A percentile compares a stretch with the other conserved stretches of the same genome.
phyloP scores from a whole-genome alignment of 2,888 invertebrate genomes.

The Troides helena region DNA sequence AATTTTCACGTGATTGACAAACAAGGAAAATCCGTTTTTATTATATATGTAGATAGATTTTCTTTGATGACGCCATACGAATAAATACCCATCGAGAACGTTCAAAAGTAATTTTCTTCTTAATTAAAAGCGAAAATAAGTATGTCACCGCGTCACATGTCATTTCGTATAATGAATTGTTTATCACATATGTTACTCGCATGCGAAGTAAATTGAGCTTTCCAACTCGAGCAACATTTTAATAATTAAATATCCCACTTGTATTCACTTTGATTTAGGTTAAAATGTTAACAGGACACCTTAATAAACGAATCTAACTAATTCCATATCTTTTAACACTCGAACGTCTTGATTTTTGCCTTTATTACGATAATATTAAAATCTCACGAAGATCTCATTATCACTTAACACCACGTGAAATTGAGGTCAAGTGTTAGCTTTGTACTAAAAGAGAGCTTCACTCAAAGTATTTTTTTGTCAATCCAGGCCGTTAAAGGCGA shows the following conservation, averaged over 20 bases:
- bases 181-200: slow-evolving; percentile 24
- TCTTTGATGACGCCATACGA: slow-evolving; percentile 1
- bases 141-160: slow-evolving; percentile 19
- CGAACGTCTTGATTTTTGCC: too few species aligned
- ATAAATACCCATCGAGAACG: neutral
- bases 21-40: too few species aligned
- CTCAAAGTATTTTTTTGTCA: too few species aligned
- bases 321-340: too few species aligned
- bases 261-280: neutral
- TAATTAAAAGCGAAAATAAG: slow-evolving; percentile 28
- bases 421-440: too few species aligned
- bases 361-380: too few species aligned
- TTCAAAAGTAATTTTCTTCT: slow-evolving; percentile 23
- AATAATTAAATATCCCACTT: slow-evolving; percentile 9
- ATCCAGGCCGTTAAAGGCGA: too few species aligned
- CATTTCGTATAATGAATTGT: slow-evolving; percentile 25
- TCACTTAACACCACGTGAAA: too few species aligned
- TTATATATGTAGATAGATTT: neutral
- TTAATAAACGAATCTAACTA: neutral
- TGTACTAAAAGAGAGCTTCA: too few species aligned
- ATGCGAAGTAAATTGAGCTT: slow-evolving; percentile 21
- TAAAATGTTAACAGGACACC: neutral
- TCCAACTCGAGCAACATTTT: slow-evolving; percentile 10
- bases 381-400: too few species aligned
- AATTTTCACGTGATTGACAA: too few species aligned